Evolutionary conservation across 2,113 vertebrate species (phyloP).

Genomic region (Thomomys bottae): DNA sequence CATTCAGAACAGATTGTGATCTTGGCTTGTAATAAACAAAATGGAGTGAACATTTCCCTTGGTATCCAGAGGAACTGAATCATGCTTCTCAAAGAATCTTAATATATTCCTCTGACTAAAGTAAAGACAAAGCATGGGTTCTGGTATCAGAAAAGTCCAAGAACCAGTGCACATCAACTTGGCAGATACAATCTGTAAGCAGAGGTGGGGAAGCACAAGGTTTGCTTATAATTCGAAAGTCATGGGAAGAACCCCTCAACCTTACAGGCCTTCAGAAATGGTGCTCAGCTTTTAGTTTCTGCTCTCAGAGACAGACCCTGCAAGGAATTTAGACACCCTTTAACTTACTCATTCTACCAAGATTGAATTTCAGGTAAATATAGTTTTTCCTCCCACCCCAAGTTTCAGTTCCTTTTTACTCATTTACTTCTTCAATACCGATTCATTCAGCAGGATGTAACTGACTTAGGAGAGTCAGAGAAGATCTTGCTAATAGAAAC

Average conservation of each 20-base stretch:
- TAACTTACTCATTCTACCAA: not conserved
- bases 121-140: not conserved
- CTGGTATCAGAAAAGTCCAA: not conserved
- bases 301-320: too few relatives aligned
- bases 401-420: not conserved
- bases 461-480: not conserved
- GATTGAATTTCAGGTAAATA: not conserved
- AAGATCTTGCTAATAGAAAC: not conserved
- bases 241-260: accelerated
- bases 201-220: not conserved
- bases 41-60: not conserved
- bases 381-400: not conserved
- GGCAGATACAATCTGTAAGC: too few relatives aligned
- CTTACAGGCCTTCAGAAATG: accelerated
- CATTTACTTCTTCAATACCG: not conserved
- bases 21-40: not conserved
- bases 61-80: not conserved
- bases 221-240: too few relatives aligned
- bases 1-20: not conserved
- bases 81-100: not conserved
- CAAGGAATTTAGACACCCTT: not conserved
- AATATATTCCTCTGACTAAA: not conserved
- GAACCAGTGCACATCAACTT: accelerated
- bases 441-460: not conserved
- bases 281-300: not conserved